Evolutionary conservation across 92 coral and sea anemone species (phyloP).

Genomic region (Anthopleura xanthogrammica): DNA sequence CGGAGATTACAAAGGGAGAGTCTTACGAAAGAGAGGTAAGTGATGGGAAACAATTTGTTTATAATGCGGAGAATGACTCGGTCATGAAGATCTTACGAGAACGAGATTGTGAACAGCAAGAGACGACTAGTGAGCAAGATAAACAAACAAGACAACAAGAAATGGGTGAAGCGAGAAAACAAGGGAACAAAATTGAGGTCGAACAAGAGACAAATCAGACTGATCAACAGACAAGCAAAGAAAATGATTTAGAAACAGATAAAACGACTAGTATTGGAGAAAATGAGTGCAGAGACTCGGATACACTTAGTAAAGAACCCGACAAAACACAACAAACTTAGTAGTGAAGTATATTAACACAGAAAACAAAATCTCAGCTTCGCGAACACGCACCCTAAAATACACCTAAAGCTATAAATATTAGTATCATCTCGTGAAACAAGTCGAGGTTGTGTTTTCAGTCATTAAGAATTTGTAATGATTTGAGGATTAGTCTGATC

Average conservation of each 20-base stretch:
- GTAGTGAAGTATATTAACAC: too few relatives aligned
- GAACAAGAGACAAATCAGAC: background rate
- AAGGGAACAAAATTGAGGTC: background rate
- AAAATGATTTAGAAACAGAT: constrained; percentile 14
- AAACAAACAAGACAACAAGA: background rate
- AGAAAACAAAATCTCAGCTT: too few relatives aligned
- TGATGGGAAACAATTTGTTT: constrained; percentile 25
- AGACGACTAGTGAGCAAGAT: background rate
- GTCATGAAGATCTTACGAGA: constrained; percentile 24
- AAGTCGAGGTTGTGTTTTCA: too few relatives aligned
- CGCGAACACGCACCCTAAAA: too few relatives aligned
- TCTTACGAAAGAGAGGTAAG: constrained; percentile 19
- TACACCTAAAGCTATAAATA: too few relatives aligned
- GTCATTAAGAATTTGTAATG: too few relatives aligned
- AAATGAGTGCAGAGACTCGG: background rate
- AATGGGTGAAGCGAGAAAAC: background rate
- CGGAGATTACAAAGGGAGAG: constrained; percentile 27
- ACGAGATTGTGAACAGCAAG: constrained; percentile 9
- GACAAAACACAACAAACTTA: background rate
- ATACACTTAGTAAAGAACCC: background rate
- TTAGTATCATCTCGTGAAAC: too few relatives aligned
- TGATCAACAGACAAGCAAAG: constrained; percentile 16
- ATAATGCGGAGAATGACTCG: constrained; percentile 38
- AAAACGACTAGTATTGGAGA: background rate
- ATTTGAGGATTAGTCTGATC: too few relatives aligned